phyloP scores from a whole-genome alignment of 1,140 invertebrate species.

The Atta cephalotes region DNA sequence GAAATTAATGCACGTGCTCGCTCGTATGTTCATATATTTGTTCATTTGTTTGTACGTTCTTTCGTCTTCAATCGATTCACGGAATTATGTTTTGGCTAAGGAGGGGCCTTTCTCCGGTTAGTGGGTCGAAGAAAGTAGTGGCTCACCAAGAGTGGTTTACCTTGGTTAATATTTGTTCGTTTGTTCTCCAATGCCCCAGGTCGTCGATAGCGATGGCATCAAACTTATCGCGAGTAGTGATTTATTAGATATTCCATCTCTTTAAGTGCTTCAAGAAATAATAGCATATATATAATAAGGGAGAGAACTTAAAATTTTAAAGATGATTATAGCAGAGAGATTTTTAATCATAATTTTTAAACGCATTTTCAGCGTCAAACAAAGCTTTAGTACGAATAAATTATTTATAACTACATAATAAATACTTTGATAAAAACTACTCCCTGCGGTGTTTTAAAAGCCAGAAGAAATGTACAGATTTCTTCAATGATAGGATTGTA shows the following conservation, averaged over 20 bases:
- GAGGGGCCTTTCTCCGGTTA: conserved; percentile 83
- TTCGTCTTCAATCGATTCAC: conserved; percentile 7
- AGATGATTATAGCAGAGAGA: background rate
- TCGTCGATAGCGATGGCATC: conserved; percentile 36
- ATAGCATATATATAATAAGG: background rate
- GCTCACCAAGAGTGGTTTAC: conserved; percentile 81
- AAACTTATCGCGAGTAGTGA: background rate
- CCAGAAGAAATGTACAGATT: background rate
- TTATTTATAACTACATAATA: background rate
- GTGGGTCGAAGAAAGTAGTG: conserved; percentile 85
- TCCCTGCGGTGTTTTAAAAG: background rate
- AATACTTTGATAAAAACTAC: background rate
- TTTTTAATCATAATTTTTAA: background rate
- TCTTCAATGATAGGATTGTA: conserved; percentile 15
- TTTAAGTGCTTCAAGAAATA: background rate
- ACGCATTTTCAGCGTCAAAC: background rate
- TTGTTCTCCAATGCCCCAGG: background rate
- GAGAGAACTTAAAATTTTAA: background rate
- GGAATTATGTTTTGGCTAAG: conserved; percentile 76
- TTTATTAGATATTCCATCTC: background rate
- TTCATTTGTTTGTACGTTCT: background rate
- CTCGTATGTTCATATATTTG: background rate
- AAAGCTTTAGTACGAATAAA: background rate
- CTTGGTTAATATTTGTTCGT: conserved; percentile 83
- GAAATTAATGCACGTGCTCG: conserved; percentile 43